Evolutionary conservation across 2,113 vertebrate species (phyloP).

Genomic region (Spea multiplicata): DNA sequence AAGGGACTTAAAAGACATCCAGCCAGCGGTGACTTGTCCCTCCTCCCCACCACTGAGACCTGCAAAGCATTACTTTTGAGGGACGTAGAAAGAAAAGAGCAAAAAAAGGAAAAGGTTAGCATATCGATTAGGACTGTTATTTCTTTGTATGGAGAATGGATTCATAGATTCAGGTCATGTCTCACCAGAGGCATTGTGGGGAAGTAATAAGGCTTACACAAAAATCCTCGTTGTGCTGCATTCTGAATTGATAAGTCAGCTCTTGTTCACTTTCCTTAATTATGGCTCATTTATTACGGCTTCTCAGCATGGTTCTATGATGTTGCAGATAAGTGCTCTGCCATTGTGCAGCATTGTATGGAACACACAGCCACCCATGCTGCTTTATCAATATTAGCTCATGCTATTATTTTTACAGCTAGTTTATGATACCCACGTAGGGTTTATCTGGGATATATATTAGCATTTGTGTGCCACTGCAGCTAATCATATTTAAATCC

Average conservation of each 20-base stretch:
- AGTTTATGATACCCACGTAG: background rate
- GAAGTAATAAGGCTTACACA: slow-evolving; percentile 48
- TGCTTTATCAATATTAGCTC: slow-evolving; percentile 30
- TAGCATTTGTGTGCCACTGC: no score
- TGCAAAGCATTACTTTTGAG: slow-evolving; percentile 42
- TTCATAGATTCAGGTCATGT: slow-evolving; percentile 49
- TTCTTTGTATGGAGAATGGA: slow-evolving; percentile 46
- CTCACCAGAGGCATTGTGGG: slow-evolving; percentile 47
- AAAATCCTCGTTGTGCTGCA: slow-evolving; percentile 40
- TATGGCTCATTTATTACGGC: slow-evolving; percentile 48
- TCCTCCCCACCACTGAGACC: slow-evolving; percentile 24
- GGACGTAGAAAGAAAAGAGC: slow-evolving; percentile 29
- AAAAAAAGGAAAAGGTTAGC: slow-evolving; percentile 45
- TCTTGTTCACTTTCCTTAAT: slow-evolving; percentile 47
- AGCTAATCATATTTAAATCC: no score
- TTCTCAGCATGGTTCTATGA: slow-evolving; percentile 36
- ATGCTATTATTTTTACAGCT: background rate
- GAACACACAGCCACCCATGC: slow-evolving; percentile 25
- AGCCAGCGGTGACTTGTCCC: background rate
- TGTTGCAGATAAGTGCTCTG: slow-evolving; percentile 46
- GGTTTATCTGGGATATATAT: no score
- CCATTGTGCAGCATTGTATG: slow-evolving; percentile 39
- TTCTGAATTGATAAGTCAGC: slow-evolving; percentile 50
- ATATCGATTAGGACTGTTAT: slow-evolving; percentile 45
- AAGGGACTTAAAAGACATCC: slow-evolving; percentile 25